Percentiles rank a stretch among this genome's conserved stretches.
These are phyloP conservation scores for Microplitis deprimator DNA, from an alignment of 2,888 invertebrate genomes.

Conservation along the genomic window DNA sequence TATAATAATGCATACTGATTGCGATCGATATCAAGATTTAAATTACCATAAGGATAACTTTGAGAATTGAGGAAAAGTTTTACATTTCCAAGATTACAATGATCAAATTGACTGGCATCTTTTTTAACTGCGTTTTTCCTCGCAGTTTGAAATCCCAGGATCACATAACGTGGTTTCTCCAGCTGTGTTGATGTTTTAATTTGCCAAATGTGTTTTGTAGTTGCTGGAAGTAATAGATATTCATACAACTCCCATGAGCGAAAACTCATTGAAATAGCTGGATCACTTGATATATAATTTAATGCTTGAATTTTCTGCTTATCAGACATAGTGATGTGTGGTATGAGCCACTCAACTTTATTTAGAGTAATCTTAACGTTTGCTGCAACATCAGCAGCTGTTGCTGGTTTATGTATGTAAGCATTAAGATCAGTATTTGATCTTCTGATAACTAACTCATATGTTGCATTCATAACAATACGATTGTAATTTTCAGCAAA, in stretches of 20 bases:
- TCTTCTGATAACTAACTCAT: conserved; percentile 56
- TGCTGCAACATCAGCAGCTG: too few relatives aligned
- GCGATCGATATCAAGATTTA: neutral
- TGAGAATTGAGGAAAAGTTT: conserved; percentile 11
- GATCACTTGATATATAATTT: conserved; percentile 39
- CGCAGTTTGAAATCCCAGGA: conserved; percentile 2
- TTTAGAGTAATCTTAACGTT: too few relatives aligned
- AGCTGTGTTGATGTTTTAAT: conserved; percentile 2
- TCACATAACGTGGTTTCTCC: neutral
- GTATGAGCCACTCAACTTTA: conserved; percentile 15
- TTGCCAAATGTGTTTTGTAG: conserved; percentile 55
- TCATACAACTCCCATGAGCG: conserved; percentile 66
- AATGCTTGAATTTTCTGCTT: too few relatives aligned
- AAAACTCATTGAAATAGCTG: conserved; percentile 52
- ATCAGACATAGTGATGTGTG: conserved; percentile 43
- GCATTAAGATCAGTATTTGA: conserved; percentile 57
- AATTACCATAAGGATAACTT: neutral
- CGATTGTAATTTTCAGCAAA: conserved; percentile 17
- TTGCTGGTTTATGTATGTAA: conserved; percentile 36
- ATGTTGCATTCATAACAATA: conserved; percentile 46
- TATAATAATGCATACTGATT: conserved; percentile 6
- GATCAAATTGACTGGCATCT: neutral
- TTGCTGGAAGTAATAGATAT: conserved; percentile 61
- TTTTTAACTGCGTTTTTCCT: neutral
- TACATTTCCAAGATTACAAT: neutral